Evolutionary conservation across 2,113 vertebrate genomes (phyloP), one percentile per base, ranked within the genome.

Genomic region (Burhinus oedicnemus): DNA sequence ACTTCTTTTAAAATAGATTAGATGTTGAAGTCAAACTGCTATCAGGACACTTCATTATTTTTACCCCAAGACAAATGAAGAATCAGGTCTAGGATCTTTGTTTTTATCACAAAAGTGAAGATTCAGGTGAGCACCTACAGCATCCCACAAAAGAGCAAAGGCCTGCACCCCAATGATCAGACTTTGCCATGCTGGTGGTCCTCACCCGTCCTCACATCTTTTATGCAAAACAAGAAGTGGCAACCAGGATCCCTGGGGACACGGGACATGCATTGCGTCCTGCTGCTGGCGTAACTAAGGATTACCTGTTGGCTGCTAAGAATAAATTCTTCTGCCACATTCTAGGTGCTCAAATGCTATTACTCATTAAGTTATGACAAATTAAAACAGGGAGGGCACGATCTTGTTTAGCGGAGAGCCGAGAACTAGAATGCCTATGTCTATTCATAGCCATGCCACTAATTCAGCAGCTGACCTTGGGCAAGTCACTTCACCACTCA

Each of bases 401-500:
- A 55, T 77, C 62, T 87, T 80, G 89, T 89, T 83, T 62, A 79
- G 83, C 92, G 84, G 77, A 54, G 77, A 81, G 84, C 84, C 54
- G 83, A 54, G 69, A 83, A 76, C 72, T 79, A 3, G 58, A 55
- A 93, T 77, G 77, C 57, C 57, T 69, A 10, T 20, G 49, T 68
- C 93, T 80, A 86, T 95, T 97, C 87, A 89, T 40, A 94, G 91
- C 89, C 16, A 7, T 85, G 82, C 83, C 69, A 84, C 90, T 77
- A 87, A 87, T 49, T 87, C 77, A 60, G 72, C 55, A 68, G 89
- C 74, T 91, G 89, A 94, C 95, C 91, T 93, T 86, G 89, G 91
- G 70, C 40, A 0, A 89, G 54, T 55, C 94, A 85, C 58, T 89
- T 95, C 84, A 40, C 20, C 75, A 44, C 75, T 74, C 95, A 94